These are phyloP conservation scores for Amyelois transitella DNA, from an alignment of 1,140 invertebrate genomes.

Conservation along the genomic window DNA sequence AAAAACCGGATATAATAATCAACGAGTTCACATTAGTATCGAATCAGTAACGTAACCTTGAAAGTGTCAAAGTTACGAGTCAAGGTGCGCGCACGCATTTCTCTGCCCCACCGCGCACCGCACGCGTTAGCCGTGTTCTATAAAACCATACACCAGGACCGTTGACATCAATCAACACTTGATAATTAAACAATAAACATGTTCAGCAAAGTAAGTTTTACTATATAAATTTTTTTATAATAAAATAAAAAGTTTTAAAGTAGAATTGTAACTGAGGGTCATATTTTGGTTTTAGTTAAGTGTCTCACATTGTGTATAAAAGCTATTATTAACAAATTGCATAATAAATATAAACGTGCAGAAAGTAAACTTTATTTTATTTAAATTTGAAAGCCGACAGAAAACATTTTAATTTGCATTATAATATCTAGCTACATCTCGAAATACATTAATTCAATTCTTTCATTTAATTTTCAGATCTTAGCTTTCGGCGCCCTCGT, in stretches of 20 bases:
- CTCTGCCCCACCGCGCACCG: constrained; percentile 36
- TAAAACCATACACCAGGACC: constrained; percentile 51
- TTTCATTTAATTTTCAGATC: constrained; percentile 19
- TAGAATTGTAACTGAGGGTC: too few relatives aligned
- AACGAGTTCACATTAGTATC: constrained; percentile 16
- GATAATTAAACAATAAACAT: constrained; percentile 9
- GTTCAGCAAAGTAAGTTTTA: constrained; percentile 19
- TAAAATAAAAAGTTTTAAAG: too few relatives aligned
- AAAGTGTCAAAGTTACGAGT: constrained; percentile 44
- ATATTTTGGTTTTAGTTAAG: too few relatives aligned
- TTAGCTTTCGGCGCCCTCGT: constrained; percentile 35
- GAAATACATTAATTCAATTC: not conserved
- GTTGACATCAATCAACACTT: constrained; percentile 50
- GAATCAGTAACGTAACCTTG: constrained; percentile 31
- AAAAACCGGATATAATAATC: constrained; percentile 19
- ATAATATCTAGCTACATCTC: too few relatives aligned
- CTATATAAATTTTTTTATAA: not conserved
- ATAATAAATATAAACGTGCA: too few relatives aligned
- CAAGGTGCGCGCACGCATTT: constrained; percentile 50
- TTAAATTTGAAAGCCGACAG: too few relatives aligned
- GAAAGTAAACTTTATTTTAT: too few relatives aligned
- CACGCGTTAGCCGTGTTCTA: constrained; percentile 30
- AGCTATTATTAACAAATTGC: too few relatives aligned
- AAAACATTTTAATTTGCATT: too few relatives aligned
- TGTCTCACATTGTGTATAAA: too few relatives aligned